Base-by-base conservation (phyloP, 2,113 vertebrate genomes). In the Monarcha castaneiventris region DNA sequence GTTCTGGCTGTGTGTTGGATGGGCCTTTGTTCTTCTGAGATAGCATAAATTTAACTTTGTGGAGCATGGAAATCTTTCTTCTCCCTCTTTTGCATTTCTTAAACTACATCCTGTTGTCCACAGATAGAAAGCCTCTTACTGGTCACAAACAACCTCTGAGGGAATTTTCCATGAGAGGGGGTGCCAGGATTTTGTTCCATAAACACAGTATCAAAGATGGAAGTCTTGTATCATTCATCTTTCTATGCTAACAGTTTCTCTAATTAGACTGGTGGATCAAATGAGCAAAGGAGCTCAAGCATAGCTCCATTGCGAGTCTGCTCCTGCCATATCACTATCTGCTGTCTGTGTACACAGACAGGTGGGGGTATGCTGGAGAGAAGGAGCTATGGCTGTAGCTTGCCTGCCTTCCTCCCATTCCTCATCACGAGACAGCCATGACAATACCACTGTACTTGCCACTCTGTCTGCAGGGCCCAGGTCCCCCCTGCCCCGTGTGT, bases 241-340 rank as follows among this genome's bases (percentile, higher is more conserved):
- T 74, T 89, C 52, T 75, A 1, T 87, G 83, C 54, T 66, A 89
- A 58, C 56, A 33, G 76, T 93, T 92, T 75, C 73, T 95, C 56
- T 94, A 96, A 90, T 89, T 92, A 96, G 80, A 52, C 33, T 7
- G 5, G 4, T 56, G 69, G 91, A 96, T 93, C 73, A 95, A 95
- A 94, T 94, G 95, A 93, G 92, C 96, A 95, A 90, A 90, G 46
- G 80, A 90, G 73, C 93, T 92, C 61, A 41, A 81, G 86, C 82
- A 71, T 64, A 88, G 56, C 83, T 92, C 69, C 61, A 51, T 37
- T 87, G 68, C 11, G 3, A 92, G 73, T 81, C 88, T 93, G 84
- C 69, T 96, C 39, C 62, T 92, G 49, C 74, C 66, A 22, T 78
- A 93, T 91, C 84, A 62, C 95, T 93, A 95, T 93, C 94, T 97